Evolutionary conservation across 2,888 invertebrate genomes (phyloP), one percentile per base, ranked within the genome.

Genomic region (Andrena dorsata): DNA sequence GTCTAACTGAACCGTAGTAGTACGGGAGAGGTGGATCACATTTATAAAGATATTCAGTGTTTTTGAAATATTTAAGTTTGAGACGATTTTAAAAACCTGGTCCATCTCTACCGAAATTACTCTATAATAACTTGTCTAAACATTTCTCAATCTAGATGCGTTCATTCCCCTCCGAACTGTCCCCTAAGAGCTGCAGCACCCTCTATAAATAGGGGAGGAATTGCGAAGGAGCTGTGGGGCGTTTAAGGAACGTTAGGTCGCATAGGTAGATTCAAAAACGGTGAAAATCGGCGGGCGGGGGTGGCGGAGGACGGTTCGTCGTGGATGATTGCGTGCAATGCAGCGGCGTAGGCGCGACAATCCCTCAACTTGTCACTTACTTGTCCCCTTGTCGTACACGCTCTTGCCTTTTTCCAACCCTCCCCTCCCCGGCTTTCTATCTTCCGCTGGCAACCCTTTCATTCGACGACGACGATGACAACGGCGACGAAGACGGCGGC

Each of bases 301-400:
- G 53, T n/a, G 70, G 41, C 64, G 72, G 49, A 28, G 83, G 77
- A 65, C 68, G 80, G 51, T 71, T 82, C 73, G 76, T 66, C 77
- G 80, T 65, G 79, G 85, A 89, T 88, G 91, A 92, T 90, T 90
- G 89, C 87, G 88, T 89, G 90, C 90, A 92, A 92, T 90, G 86
- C 90, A 82, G 85, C 84, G 88, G 83, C 86, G 86, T 90, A 87
- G 90, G 86, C 88, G 80, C 85, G 80, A 91, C 90, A 92, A 93
- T 93, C 92, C 90, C 90, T 93, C 93, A 93, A 92, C 92, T 92
- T 93, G 93, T 93, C 93, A 93, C 93, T 93, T 93, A 93, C 87
- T 56, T 56, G 83, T 84, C 85, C 82, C 82, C 78, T 74, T 77
- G 66, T 71, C 71, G 69, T 47, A 47, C 74, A 58, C 71, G 64